These are phyloP conservation scores for Peucedramus taeniatus DNA, from an alignment of 2,113 vertebrate species.

Conservation along the genomic window DNA sequence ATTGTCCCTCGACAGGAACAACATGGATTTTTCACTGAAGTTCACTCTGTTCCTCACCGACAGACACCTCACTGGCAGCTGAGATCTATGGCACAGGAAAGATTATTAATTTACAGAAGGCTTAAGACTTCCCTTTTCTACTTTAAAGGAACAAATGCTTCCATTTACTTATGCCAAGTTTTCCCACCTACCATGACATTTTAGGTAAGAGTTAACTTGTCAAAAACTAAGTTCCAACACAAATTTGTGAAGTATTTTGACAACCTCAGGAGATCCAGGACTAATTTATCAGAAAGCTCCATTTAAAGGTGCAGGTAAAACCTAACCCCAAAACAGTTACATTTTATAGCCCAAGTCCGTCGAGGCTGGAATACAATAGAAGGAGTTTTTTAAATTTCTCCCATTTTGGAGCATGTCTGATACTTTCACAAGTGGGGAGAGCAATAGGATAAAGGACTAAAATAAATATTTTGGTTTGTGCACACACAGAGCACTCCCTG, in stretches of 20 bases:
- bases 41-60: conserved; percentile 41
- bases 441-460: neutral
- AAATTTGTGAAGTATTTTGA: neutral
- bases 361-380: accelerated
- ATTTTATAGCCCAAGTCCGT: neutral
- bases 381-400: neutral
- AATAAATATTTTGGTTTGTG: neutral
- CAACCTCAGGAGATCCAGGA: neutral
- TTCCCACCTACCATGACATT: neutral
- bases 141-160: neutral
- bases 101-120: neutral
- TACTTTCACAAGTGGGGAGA: neutral
- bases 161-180: neutral
- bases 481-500: neutral
- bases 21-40: conserved; percentile 62
- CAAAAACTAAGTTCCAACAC: neutral
- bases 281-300: neutral
- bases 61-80: neutral
- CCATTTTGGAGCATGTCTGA: neutral
- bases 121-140: neutral
- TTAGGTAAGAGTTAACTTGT: neutral
- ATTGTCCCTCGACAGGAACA: conserved; percentile 42
- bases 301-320: neutral
- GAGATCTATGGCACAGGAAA: neutral
- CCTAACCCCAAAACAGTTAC: neutral